Conservation (phyloP, 1,140 invertebrate genomes). For the Microplitis mediator region DNA sequence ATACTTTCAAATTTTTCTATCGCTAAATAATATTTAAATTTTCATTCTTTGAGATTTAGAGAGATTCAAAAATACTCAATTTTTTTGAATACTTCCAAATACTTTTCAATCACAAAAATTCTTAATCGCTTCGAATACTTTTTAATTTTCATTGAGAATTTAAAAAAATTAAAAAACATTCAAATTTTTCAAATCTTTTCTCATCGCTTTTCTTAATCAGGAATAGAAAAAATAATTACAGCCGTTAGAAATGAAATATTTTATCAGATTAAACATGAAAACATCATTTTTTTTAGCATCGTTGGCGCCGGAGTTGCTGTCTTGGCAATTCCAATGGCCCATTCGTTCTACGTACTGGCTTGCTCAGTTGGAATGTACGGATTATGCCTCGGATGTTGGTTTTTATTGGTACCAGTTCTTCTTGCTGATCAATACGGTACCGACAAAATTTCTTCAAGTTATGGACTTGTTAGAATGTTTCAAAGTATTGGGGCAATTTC, state of each 20-base stretch:
- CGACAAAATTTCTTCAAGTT: slow-evolving; percentile 75
- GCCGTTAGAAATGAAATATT: not conserved
- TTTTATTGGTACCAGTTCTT: slow-evolving; percentile 74
- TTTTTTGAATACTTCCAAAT: too few relatives aligned
- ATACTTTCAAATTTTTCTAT: too few relatives aligned
- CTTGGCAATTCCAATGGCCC: slow-evolving; percentile 69
- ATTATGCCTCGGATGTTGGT: slow-evolving; percentile 76
- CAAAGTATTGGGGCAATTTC: slow-evolving; percentile 76
- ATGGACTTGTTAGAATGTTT: slow-evolving; percentile 76
- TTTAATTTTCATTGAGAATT: too few relatives aligned
- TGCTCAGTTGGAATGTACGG: slow-evolving; percentile 69
- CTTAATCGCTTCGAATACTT: too few relatives aligned
- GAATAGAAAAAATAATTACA: too few relatives aligned
- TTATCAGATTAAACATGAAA: not conserved
- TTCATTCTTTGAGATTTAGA: too few relatives aligned
- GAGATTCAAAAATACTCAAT: too few relatives aligned
- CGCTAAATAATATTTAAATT: too few relatives aligned
- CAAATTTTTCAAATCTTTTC: too few relatives aligned
- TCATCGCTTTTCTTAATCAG: too few relatives aligned
- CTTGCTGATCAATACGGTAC: slow-evolving; percentile 75
- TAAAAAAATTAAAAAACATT: too few relatives aligned
- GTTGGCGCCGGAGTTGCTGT: slow-evolving; percentile 72
- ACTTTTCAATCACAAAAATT: too few relatives aligned
- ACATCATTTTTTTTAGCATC: slow-evolving; percentile 62
- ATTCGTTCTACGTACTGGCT: slow-evolving; percentile 69